phyloP scores from a whole-genome alignment of 2,113 vertebrate species.

The Rhea pennata region DNA sequence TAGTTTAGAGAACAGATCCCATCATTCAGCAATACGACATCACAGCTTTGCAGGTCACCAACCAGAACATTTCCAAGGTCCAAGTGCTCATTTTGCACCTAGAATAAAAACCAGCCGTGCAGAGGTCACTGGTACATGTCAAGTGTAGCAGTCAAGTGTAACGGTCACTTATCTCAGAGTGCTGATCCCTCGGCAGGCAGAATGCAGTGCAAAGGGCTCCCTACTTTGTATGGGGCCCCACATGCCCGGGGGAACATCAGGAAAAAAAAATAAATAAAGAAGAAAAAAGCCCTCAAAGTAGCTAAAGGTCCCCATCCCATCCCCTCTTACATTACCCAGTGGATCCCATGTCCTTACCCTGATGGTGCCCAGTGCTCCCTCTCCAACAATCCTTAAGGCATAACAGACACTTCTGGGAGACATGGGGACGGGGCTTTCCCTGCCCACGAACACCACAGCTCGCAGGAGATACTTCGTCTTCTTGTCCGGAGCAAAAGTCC shows the following conservation, averaged over 20 bases:
- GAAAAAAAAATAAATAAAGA: neutral
- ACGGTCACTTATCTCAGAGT: neutral
- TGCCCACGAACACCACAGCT: constrained; percentile 79
- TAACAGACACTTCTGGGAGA: constrained; percentile 58
- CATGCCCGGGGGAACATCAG: neutral
- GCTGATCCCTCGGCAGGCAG: neutral
- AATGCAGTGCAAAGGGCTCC: neutral
- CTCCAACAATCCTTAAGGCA: constrained; percentile 79
- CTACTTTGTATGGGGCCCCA: neutral
- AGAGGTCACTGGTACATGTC: neutral
- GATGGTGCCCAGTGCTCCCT: constrained; percentile 76
- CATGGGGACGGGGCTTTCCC: neutral
- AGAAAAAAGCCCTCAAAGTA: neutral
- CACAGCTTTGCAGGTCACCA: constrained; percentile 75
- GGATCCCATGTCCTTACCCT: constrained; percentile 64
- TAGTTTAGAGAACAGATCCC: constrained; percentile 85
- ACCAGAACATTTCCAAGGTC: constrained; percentile 85
- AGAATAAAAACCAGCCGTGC: neutral
- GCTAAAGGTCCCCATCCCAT: neutral
- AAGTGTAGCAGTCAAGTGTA: accelerated
- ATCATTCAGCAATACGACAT: constrained; percentile 83
- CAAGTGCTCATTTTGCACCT: constrained; percentile 80
- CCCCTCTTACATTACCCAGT: neutral
- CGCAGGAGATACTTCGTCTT: constrained; percentile 80
- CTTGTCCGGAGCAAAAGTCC: constrained; percentile 87